Base-by-base conservation (phyloP, 1,140 invertebrate genomes). In the Solenopsis invicta region DNA sequence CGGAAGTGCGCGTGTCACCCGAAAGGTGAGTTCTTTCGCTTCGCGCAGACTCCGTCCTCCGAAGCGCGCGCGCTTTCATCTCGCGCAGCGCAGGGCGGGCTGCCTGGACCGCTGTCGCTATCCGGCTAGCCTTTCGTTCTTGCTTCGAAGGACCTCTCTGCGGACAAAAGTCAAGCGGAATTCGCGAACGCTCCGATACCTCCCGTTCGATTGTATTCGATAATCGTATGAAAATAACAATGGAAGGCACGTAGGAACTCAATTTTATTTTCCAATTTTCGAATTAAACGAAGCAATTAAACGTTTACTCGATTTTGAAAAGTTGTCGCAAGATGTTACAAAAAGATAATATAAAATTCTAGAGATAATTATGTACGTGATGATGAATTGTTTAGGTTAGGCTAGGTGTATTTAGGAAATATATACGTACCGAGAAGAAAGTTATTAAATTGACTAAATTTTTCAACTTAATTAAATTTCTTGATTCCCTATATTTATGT, bases 1-100 rank as follows among this genome's bases (percentile, higher is more conserved):
- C 80, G 85, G 89, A 90, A 86, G 87, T 86, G 85, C 89, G 90
- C 90, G 89, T 92, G 92, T 93, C 91, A 89, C 54, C 80, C 77
- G 59, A 82, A 61, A 85, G 62, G 72, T 81, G 87, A 88, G 87
- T 88, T 87, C 24, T 54, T 84, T 89, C 86, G 88, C 34, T 37
- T 89, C 92, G 92, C 92, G 92, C 92, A 93, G 90, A 93, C 92
- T 93, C 92, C 90, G 69, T 45, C 13, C 18, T 45, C n/a, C 16
- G 54, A 72, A 74, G 78, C 52, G 52, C 80, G 80, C 80, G 80
- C 80, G 34, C 80, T 74, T 84, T 74, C 69, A 84, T 84, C 41
- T 45, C 78, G 52, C 41, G 80, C 77, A 54, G 29, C 77, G 77
- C 80, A 45, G 21, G 52, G 21, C 9, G 37, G 29, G 2, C 29